Percentiles rank a stretch among this genome's conserved stretches.
Conservation (phyloP, 2,113 vertebrate genomes). For the Paramisgurnus dabryanus region DNA sequence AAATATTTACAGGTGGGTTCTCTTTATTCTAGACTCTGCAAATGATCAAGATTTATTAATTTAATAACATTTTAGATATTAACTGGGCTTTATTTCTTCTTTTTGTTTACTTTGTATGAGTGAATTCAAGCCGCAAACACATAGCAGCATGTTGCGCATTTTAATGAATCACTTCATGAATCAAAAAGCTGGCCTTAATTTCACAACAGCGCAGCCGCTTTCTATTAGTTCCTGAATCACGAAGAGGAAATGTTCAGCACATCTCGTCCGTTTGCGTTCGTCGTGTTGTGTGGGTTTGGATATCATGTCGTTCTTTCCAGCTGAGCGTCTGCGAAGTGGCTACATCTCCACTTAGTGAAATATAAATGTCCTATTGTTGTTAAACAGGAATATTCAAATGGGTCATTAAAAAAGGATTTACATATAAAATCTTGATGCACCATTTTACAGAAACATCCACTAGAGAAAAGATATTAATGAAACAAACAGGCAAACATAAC, state of each 20-base stretch:
- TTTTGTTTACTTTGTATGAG: not conserved
- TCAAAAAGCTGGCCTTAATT: not conserved
- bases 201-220: conserved; percentile 53
- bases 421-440: conserved; percentile 77
- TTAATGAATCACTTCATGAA: conserved; percentile 1
- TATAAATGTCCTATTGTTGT: conserved; percentile 76
- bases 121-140: not conserved
- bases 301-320: conserved; percentile 61
- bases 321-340: conserved; percentile 66
- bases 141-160: not conserved
- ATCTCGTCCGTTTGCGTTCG: conserved; percentile 39
- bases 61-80: too few species aligned
- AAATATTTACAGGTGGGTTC: too few species aligned
- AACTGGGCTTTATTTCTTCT: too few species aligned
- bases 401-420: conserved; percentile 77
- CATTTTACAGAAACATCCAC: conserved; percentile 77
- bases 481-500: conserved; percentile 75
- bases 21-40: too few species aligned
- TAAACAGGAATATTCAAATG: conserved; percentile 77
- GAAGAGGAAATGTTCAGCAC: conserved; percentile 53
- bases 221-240: conserved; percentile 56
- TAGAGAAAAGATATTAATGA: conserved; percentile 76
- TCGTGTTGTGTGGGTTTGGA: conserved; percentile 40
- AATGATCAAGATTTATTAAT: too few species aligned
- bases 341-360: conserved; percentile 74